Conservation (phyloP, 2,888 invertebrate genomes). For the Phalera bucephala region DNA sequence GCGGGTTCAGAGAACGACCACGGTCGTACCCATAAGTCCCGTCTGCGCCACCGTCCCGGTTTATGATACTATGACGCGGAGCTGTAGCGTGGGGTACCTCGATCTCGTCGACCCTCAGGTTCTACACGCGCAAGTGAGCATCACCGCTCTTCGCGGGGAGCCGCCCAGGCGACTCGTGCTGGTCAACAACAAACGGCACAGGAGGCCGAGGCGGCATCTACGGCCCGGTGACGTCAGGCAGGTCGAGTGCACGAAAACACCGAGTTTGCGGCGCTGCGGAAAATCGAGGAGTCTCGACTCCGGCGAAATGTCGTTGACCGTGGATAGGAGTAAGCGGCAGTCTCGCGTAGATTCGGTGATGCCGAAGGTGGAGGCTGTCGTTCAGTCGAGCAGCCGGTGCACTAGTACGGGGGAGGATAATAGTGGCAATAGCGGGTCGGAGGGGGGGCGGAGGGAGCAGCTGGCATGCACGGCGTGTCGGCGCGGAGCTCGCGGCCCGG, state of each 20-base stretch:
- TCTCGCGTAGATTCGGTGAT: conserved; percentile 29
- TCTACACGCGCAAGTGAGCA: conserved; percentile 88
- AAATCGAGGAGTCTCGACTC: conserved; percentile 94
- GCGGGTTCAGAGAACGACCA: conserved; percentile 77
- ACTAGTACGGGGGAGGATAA: conserved; percentile 52
- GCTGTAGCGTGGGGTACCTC: conserved; percentile 94
- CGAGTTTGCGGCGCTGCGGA: conserved; percentile 86
- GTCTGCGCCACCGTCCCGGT: conserved; percentile 68
- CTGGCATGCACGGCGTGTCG: conserved; percentile 52
- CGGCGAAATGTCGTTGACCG: conserved; percentile 87
- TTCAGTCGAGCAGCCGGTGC: conserved; percentile 45
- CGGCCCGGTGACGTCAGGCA: conserved; percentile 51
- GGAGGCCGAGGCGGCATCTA: conserved; percentile 58
- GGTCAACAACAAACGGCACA: conserved; percentile 82
- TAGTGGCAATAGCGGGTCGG: conserved; percentile 49
- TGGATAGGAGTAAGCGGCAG: conserved; percentile 62
- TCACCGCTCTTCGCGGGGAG: conserved; percentile 88
- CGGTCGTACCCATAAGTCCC: conserved; percentile 87
- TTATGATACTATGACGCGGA: conserved; percentile 89
- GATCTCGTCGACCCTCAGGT: conserved; percentile 91
- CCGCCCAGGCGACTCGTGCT: conserved; percentile 90
- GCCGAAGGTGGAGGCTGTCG: conserved; percentile 26
- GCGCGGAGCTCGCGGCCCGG: conserved; percentile 46
- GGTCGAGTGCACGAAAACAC: conserved; percentile 51
- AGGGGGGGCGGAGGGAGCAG: conserved; percentile 42